These are phyloP conservation scores for Mycteria americana DNA, from an alignment of 2,797 vertebrate species.

Conservation along the genomic window DNA sequence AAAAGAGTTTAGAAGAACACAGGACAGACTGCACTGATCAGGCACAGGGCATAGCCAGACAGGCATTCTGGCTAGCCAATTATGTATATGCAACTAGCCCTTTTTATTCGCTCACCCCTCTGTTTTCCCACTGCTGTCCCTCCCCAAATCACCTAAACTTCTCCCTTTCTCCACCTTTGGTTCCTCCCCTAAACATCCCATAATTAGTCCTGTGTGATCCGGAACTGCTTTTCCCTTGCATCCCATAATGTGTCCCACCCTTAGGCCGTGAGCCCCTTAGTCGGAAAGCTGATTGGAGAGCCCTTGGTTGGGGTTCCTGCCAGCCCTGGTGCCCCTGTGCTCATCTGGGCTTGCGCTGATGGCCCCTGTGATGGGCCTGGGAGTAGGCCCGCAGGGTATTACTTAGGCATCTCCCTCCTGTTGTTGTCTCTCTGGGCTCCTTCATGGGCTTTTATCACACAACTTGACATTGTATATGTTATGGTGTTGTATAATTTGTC, in stretches of 20 bases:
- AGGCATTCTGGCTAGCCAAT: background rate
- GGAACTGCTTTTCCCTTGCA: background rate
- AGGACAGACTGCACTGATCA: background rate
- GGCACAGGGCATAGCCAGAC: background rate
- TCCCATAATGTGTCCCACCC: rapidly evolving
- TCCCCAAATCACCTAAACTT: background rate
- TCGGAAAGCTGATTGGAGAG: background rate
- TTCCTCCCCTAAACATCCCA: background rate
- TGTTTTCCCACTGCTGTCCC: background rate
- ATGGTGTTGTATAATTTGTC: background rate
- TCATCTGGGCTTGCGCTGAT: background rate
- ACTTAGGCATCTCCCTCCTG: background rate
- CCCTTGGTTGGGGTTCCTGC: background rate
- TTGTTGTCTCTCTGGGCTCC: background rate
- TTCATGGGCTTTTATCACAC: background rate
- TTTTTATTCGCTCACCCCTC: background rate
- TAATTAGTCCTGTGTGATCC: background rate
- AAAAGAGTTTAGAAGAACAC: background rate
- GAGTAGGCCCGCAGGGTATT: background rate
- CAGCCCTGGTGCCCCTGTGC: background rate
- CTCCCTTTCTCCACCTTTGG: background rate
- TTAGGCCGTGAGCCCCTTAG: background rate
- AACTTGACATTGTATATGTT: background rate
- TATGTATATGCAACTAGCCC: background rate
- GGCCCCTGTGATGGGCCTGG: background rate